Conservation (phyloP, 1,140 invertebrate species). For the Drosophila kohkoa region DNA sequence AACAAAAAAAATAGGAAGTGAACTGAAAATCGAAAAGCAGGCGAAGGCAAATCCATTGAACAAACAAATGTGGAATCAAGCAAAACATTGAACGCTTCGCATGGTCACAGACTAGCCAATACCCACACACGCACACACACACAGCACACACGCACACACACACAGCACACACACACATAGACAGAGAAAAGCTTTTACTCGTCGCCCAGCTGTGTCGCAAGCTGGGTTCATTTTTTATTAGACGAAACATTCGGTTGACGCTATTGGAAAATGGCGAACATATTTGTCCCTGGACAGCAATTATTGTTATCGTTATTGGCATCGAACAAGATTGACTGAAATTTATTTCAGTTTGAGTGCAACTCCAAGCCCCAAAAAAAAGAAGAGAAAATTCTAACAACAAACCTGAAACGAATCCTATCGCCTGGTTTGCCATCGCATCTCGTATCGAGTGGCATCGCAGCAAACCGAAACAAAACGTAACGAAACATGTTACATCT, state of each 20-base stretch:
- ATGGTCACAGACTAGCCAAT: conserved; percentile 28
- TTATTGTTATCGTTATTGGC: conserved; percentile 84
- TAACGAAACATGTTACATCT: conserved; percentile 28
- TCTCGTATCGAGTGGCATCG: neutral
- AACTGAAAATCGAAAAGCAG: conserved; percentile 73
- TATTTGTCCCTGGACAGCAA: conserved; percentile 84
- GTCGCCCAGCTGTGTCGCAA: conserved; percentile 69
- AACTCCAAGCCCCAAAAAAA: conserved; percentile 28
- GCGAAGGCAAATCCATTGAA: conserved; percentile 76
- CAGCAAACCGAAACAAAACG: conserved; percentile 19
- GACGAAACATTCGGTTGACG: conserved; percentile 76
- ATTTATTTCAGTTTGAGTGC: conserved; percentile 77
- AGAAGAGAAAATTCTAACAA: neutral
- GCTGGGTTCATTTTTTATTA: conserved; percentile 81
- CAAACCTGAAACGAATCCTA: conserved; percentile 7
- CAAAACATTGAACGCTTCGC: conserved; percentile 63
- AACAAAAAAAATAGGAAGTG: conserved; percentile 5
- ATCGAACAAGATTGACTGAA: conserved; percentile 77
- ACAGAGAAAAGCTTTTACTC: conserved; percentile 64
- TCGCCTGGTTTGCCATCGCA: neutral
- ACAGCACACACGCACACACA: conserved; percentile 18
- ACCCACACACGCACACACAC: conserved; percentile 17
- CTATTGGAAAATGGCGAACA: conserved; percentile 83
- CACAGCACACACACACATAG: neutral
- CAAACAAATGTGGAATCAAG: conserved; percentile 83